phyloP scores from a whole-genome alignment of 2,888 invertebrate genomes.

The Melangyna quadrimaculata region DNA sequence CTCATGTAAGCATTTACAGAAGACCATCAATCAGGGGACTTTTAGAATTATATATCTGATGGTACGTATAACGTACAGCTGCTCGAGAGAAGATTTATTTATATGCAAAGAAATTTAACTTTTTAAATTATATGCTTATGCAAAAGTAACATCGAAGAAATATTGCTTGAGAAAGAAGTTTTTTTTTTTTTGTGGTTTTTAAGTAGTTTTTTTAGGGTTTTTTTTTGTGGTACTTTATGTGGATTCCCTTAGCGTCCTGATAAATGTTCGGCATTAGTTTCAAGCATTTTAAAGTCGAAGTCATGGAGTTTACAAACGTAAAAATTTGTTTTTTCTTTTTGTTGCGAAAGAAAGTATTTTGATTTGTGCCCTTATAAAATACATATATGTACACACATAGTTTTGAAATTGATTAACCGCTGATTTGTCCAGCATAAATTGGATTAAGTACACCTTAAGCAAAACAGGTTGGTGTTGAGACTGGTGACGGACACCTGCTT shows the following conservation, averaged over 20 bases:
- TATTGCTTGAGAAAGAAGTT: background rate
- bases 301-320: background rate
- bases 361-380: too few relatives aligned
- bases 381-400: too few relatives aligned
- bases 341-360: background rate
- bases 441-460: too few relatives aligned
- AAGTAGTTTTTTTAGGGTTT: background rate
- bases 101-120: constrained; percentile 16
- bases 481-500: too few relatives aligned
- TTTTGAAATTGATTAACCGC: too few relatives aligned
- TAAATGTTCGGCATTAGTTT: background rate
- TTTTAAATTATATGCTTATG: constrained; percentile 32
- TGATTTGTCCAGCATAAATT: too few relatives aligned
- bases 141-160: background rate
- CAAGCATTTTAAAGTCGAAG: background rate
- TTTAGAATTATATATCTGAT: constrained; percentile 17
- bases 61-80: too few relatives aligned
- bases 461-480: too few relatives aligned
- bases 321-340: background rate
- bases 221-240: background rate
- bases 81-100: constrained; percentile 16
- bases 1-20: constrained; percentile 16
- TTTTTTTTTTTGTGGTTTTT: background rate
- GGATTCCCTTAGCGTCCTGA: background rate
- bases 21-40: constrained; percentile 57